Evolutionary conservation across 1,140 invertebrate genomes (phyloP).

Genomic region (Hyposmocoma kahamanoa): DNA sequence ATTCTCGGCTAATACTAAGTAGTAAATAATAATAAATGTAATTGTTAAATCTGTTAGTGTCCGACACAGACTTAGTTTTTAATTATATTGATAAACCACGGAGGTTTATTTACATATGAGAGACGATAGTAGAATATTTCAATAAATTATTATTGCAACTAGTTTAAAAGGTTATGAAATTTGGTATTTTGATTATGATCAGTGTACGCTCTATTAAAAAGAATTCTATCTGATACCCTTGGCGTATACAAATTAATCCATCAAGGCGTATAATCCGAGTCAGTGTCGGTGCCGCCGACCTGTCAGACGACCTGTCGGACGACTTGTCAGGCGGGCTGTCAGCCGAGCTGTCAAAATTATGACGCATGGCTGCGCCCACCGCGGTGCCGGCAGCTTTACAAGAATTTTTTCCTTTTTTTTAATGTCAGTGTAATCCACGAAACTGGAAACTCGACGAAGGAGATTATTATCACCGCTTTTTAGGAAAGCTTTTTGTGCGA

Average conservation of each 20-base stretch:
- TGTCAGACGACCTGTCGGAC: slow-evolving; percentile 36
- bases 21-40: too few species aligned
- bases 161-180: too few species aligned
- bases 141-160: too few species aligned
- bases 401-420: slow-evolving; percentile 16
- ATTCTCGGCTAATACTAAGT: too few species aligned
- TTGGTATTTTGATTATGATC: slow-evolving; percentile 30
- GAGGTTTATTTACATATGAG: too few species aligned
- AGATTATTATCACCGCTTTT: slow-evolving; percentile 27
- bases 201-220: slow-evolving; percentile 23
- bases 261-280: slow-evolving; percentile 53
- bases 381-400: slow-evolving; percentile 25
- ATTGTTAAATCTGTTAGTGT: too few species aligned
- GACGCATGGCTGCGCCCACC: slow-evolving; percentile 55
- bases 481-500: slow-evolving; percentile 15
- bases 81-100: too few species aligned
- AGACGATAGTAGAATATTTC: too few species aligned
- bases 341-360: slow-evolving; percentile 52
- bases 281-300: slow-evolving; percentile 27
- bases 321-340: slow-evolving; percentile 31
- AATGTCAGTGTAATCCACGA: slow-evolving; percentile 32
- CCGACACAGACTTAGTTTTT: too few species aligned
- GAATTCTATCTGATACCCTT: slow-evolving; percentile 34
- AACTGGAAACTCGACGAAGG: slow-evolving; percentile 36
- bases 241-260: slow-evolving; percentile 56